Conservation (phyloP, 2,113 vertebrate species). For the Morone saxatilis region DNA sequence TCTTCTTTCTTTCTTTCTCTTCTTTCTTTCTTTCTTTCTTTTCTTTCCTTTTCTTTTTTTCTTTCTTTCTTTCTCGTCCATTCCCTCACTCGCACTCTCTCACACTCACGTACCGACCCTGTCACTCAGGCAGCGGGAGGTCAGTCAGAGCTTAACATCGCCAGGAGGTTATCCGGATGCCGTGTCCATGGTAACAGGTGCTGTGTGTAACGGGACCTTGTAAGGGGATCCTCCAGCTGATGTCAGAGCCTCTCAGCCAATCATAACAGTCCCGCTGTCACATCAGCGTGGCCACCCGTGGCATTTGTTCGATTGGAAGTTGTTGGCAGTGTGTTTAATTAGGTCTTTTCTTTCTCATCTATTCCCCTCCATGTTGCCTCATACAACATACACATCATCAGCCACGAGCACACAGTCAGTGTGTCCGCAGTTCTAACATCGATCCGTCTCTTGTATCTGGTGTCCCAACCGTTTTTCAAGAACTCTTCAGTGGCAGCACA, state of each 20-base stretch:
- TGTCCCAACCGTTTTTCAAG: slow-evolving; percentile 48
- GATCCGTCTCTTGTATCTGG: slow-evolving; percentile 44
- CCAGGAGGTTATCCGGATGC: slow-evolving; percentile 44
- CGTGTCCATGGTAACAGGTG: slow-evolving; percentile 51
- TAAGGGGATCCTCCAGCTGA: slow-evolving; percentile 56
- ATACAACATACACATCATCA: slow-evolving; percentile 6
- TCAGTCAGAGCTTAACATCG: slow-evolving; percentile 29
- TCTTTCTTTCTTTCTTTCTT: background rate
- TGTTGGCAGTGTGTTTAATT: slow-evolving; percentile 19
- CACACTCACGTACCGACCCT: background rate
- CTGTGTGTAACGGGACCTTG: slow-evolving; percentile 50
- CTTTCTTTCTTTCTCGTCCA: background rate
- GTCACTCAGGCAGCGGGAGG: slow-evolving; percentile 26
- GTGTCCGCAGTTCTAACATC: background rate
- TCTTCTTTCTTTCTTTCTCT: background rate
- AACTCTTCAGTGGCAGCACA: slow-evolving; percentile 31
- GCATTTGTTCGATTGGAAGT: slow-evolving; percentile 24
- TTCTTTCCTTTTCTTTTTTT: too few species aligned
- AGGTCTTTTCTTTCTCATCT: background rate
- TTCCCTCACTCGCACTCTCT: background rate
- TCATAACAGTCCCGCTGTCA: background rate
- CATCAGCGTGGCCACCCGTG: slow-evolving; percentile 11
- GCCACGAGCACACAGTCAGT: slow-evolving; percentile 18
- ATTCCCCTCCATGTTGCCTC: background rate
- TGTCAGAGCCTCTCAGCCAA: slow-evolving; percentile 37